These are phyloP conservation scores for Poeciliopsis turneri DNA, from an alignment of 2,797 vertebrate species.

Conservation along the genomic window DNA sequence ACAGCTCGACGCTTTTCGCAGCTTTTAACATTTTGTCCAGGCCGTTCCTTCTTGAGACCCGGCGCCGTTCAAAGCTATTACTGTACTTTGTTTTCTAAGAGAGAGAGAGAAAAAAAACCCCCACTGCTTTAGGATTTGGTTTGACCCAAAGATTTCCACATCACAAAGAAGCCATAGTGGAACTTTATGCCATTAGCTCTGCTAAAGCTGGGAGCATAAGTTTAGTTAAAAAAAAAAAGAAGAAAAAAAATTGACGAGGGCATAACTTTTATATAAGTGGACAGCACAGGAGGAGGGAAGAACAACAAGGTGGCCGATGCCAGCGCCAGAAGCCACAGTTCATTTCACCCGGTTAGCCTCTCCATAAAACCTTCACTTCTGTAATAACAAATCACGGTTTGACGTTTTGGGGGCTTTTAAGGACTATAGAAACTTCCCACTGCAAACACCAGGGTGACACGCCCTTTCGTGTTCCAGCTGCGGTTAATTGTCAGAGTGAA, in stretches of 20 bases:
- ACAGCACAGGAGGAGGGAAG: conserved; percentile 20
- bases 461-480: conserved; percentile 47
- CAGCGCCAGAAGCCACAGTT: conserved; percentile 50
- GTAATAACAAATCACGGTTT: conserved; percentile 62
- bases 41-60: background rate
- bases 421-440: conserved; percentile 53
- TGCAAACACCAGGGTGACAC: conserved; percentile 51
- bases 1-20: background rate
- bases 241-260: conserved; percentile 6
- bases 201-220: background rate
- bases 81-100: background rate
- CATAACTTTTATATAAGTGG: conserved; percentile 12
- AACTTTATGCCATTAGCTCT: background rate
- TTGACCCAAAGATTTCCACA: background rate
- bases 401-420: conserved; percentile 50
- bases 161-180: background rate
- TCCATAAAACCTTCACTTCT: conserved; percentile 28
- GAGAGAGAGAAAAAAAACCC: too few species aligned
- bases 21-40: background rate
- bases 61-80: background rate
- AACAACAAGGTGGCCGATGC: conserved; percentile 32
- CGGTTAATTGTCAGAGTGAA: conserved; percentile 67
- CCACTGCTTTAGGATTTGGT: too few species aligned
- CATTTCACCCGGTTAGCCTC: conserved; percentile 19
- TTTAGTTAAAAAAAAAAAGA: background rate